Conservation (phyloP, 2,113 vertebrate species). For the Periophthalmus modestus region DNA sequence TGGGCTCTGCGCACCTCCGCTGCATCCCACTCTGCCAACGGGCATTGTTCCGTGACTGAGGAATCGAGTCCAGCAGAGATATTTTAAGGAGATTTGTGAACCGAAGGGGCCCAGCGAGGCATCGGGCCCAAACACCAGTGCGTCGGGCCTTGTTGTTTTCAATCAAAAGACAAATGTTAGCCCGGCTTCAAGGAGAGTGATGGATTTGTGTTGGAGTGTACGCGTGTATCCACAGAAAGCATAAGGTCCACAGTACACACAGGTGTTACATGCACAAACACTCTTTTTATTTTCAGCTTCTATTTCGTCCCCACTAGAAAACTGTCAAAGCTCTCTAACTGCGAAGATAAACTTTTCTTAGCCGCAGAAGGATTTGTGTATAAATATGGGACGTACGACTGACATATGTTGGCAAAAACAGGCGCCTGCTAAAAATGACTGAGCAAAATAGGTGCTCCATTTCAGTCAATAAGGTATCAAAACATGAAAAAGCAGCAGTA, state of each 20-base stretch:
- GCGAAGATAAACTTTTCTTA: conserved; percentile 57
- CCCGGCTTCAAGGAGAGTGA: conserved; percentile 29
- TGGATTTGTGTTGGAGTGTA: conserved; percentile 35
- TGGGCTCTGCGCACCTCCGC: conserved; percentile 50
- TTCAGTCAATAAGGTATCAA: not conserved
- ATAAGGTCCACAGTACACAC: conserved; percentile 30
- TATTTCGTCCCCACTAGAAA: conserved; percentile 51
- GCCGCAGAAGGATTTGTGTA: conserved; percentile 65
- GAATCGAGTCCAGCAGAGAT: conserved; percentile 59
- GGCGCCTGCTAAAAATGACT: not conserved
- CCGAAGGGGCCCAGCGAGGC: conserved; percentile 39
- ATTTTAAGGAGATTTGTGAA: conserved; percentile 60
- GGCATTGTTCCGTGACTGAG: conserved; percentile 63
- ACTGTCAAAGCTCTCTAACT: conserved; percentile 51
- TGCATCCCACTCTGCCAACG: conserved; percentile 58
- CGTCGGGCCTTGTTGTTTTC: conserved; percentile 57
- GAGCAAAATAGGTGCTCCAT: not conserved
- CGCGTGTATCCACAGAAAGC: conserved; percentile 24
- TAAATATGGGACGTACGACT: conserved; percentile 54
- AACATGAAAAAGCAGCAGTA: not conserved
- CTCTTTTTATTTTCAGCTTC: conserved; percentile 27
- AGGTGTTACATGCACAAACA: conserved; percentile 30
- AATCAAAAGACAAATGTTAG: conserved; percentile 53
- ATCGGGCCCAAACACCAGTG: conserved; percentile 13
- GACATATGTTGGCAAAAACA: conserved; percentile 36